phyloP scores from a whole-genome alignment of 2,113 vertebrate genomes.

The Myanophis thanlyinensis region DNA sequence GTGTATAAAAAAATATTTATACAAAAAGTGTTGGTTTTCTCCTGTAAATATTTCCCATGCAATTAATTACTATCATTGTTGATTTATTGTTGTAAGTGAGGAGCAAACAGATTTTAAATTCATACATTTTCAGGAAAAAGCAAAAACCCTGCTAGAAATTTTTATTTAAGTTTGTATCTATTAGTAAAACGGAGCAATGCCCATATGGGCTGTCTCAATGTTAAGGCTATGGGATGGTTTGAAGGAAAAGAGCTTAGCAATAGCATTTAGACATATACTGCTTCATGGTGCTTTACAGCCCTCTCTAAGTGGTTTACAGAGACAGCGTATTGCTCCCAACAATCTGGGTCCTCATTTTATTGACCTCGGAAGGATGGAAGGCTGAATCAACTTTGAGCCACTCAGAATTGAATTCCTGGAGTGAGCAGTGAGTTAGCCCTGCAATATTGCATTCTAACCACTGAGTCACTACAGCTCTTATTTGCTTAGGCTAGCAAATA shows the following conservation, averaged over 20 bases:
- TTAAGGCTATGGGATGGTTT: not conserved
- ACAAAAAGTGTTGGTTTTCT: not conserved
- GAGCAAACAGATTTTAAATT: constrained; percentile 4
- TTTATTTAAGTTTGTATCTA: not conserved
- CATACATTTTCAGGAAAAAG: not conserved
- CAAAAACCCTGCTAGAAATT: not conserved
- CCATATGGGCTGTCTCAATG: not conserved
- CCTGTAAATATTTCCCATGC: not conserved
- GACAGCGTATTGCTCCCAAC: no score
- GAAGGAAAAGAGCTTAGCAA: not conserved
- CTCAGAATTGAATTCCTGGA: no score
- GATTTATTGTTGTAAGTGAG: not conserved
- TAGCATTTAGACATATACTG: no score
- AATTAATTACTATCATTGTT: not conserved
- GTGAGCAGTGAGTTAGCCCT: no score
- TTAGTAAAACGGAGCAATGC: not conserved
- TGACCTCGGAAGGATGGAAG: no score
- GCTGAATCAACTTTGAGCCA: no score
- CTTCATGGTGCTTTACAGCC: no score
- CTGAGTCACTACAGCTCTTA: no score
- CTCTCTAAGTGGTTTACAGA: no score
- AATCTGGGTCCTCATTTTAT: no score
- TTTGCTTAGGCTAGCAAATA: not conserved
- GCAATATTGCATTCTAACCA: no score
- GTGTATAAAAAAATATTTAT: not conserved